Evolutionary conservation across 2,888 invertebrate genomes (phyloP).

Genomic region (Oscheius onirici): DNA sequence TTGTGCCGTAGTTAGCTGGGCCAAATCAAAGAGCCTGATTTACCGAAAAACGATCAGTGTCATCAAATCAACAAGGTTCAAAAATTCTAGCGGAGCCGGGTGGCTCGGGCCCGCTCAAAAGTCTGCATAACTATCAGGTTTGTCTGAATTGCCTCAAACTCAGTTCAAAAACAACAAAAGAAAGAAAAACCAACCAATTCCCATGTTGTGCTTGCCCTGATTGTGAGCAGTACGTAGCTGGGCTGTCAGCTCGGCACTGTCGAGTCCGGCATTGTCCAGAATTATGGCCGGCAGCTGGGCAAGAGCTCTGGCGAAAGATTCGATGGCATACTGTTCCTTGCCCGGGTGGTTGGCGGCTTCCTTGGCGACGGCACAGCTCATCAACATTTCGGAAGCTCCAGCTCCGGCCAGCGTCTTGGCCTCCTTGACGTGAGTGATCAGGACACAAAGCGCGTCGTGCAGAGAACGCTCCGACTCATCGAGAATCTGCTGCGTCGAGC

Average conservation of each 20-base stretch:
- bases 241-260: slow-evolving; percentile 93
- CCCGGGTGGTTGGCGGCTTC: slow-evolving; percentile 78
- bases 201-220: slow-evolving; percentile 81
- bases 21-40: no score
- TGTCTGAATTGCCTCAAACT: no score
- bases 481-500: slow-evolving; percentile 96
- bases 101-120: no score
- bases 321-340: slow-evolving; percentile 96
- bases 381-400: slow-evolving; percentile 92
- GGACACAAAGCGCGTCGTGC: slow-evolving; percentile 96
- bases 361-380: slow-evolving; percentile 86
- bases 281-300: slow-evolving; percentile 86
- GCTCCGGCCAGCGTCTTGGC: slow-evolving; percentile 80
- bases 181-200: slow-evolving; percentile 78
- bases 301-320: slow-evolving; percentile 90
- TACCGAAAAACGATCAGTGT: no score
- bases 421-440: slow-evolving; percentile 93
- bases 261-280: slow-evolving; percentile 97
- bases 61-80: no score
- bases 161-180: no score
- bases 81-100: no score
- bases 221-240: slow-evolving; percentile 90
- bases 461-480: slow-evolving; percentile 98
- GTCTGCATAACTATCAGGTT: no score
- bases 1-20: no score